Base-by-base conservation (phyloP, 2,888 invertebrate species). In the Lysandra coridon region DNA sequence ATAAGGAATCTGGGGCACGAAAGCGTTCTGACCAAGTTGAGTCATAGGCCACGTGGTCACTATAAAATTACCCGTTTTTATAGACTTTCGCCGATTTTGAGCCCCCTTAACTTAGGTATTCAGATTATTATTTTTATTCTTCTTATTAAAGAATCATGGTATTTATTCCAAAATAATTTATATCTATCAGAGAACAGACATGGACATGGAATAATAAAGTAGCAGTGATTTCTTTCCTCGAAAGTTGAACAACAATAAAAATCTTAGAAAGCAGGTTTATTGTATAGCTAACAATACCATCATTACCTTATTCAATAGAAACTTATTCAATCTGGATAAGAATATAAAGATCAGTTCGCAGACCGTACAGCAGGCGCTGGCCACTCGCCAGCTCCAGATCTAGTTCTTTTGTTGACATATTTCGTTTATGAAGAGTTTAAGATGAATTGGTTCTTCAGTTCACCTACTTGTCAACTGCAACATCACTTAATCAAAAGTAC, bases 391-490 rank as follows among this genome's bases (percentile, higher is more conserved):
- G 69, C 30, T 23, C 69, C 69, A 69, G 69, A 69, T 69, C 69
- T 69, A 37, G 69, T 33, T 69, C 69, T 33, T 69, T 69, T 69
- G 69, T 69, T 69, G 33, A 69, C 69, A 69, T 69, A 69, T 69
- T 69, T 69, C 69, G 69, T 69, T 69, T 69, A 69, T 37, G 33
- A 69, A 69, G 69, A 69, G 69, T 69, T 69, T 69, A 69, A 69
- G 69, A 37, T 33, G 69, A 69, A 69, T 69, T 69, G 33, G 33
- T 69, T 69, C 69, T 69, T 4, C 69, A 17, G 69, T 37, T 69
- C 69, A 69, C 69, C 69, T 69, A 69, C 69, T 69, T 69, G 69
- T 69, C 33, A 69, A 17, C 69, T 37, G 69, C 33, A 37, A 69
- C 33, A 69, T 69, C 33, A 33, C 69, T 69, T 14, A 69, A 69